Conservation (phyloP, 2,113 vertebrate species). For the Scartelaos histophorus region DNA sequence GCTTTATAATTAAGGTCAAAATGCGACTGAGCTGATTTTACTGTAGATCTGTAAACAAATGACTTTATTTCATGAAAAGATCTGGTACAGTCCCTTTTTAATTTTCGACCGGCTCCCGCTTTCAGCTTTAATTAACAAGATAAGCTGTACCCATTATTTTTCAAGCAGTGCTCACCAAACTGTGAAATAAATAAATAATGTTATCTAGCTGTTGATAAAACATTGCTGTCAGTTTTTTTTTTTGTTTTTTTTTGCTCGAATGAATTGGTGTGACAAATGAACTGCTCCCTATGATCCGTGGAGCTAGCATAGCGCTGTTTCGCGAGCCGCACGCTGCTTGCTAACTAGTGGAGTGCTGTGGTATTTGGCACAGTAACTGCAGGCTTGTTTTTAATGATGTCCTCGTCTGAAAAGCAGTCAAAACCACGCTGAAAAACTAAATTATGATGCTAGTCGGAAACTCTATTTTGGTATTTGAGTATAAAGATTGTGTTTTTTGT, state of each 20-base stretch:
- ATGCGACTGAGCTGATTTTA: no score
- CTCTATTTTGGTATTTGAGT: no score
- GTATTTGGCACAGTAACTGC: constrained; percentile 16
- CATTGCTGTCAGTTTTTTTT: background rate
- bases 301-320: constrained; percentile 16
- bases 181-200: background rate
- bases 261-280: constrained; percentile 2
- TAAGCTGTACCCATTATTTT: background rate
- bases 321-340: constrained; percentile 14
- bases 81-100: no score
- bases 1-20: no score
- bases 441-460: background rate
- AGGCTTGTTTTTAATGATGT: constrained; percentile 38
- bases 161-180: background rate
- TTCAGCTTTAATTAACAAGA: constrained; percentile 1
- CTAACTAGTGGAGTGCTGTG: constrained; percentile 25
- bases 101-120: no score
- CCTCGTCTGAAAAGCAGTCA: background rate
- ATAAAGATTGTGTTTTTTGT: no score
- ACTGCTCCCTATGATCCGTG: constrained; percentile 21
- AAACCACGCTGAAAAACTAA: background rate
- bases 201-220: background rate
- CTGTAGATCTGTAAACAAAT: no score
- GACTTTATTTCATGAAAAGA: no score
- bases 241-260: background rate